phyloP scores from a whole-genome alignment of 2,113 vertebrate species.

The Notarius lentiginosus region DNA sequence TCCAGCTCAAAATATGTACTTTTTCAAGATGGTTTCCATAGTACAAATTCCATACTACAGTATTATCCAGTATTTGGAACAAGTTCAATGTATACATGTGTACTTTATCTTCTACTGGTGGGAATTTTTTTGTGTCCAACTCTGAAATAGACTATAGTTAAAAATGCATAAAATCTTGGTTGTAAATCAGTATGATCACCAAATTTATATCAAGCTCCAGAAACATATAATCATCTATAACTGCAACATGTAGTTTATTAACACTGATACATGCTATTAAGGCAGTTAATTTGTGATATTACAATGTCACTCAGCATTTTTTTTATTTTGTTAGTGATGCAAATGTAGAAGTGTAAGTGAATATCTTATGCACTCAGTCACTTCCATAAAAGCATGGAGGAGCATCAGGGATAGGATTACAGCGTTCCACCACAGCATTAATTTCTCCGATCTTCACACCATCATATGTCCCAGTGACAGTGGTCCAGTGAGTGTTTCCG shows the following conservation, averaged over 20 bases:
- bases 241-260: not conserved
- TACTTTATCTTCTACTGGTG: not conserved
- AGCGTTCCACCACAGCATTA: constrained; percentile 55
- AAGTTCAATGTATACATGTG: not conserved
- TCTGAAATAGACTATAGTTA: not conserved
- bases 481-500: constrained; percentile 55
- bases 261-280: not conserved
- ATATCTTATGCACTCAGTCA: constrained; percentile 1
- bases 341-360: not conserved
- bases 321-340: not conserved
- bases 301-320: not conserved
- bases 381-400: constrained; percentile 46
- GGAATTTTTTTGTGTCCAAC: not conserved
- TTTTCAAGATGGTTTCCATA: not conserved
- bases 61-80: not conserved
- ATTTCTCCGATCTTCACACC: constrained; percentile 57
- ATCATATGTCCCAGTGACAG: constrained; percentile 53
- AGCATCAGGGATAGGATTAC: constrained; percentile 53
- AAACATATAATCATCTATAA: not conserved
- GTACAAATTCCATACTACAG: not conserved
- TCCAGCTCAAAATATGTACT: not conserved
- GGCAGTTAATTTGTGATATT: not conserved
- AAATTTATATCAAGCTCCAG: not conserved
- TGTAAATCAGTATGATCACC: not conserved
- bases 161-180: not conserved